phyloP scores from a whole-genome alignment of 2,888 invertebrate species.

The Lutraria lutraria region DNA sequence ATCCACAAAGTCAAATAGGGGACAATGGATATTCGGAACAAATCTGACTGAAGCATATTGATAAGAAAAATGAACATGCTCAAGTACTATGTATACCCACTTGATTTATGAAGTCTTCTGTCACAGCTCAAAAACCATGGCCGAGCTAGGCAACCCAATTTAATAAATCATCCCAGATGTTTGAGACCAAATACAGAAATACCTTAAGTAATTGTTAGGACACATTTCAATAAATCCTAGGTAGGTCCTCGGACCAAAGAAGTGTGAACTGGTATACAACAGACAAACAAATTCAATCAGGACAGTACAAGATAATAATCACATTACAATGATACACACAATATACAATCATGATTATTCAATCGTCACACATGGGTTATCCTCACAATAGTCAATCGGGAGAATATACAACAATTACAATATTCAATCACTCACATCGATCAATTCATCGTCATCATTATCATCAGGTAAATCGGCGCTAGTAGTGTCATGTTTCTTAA shows the following conservation, averaged over 20 bases:
- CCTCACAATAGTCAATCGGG: slow-evolving; percentile 10
- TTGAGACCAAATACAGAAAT: too few relatives aligned
- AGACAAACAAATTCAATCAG: neutral
- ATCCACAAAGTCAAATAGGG: too few relatives aligned
- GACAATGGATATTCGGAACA: too few relatives aligned
- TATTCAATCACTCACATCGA: slow-evolving; percentile 58
- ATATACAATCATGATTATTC: neutral
- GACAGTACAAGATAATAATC: neutral
- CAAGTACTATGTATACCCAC: too few relatives aligned
- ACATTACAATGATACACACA: neutral
- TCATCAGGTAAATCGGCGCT: slow-evolving; percentile 14
- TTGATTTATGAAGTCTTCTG: too few relatives aligned
- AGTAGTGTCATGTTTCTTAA: neutral
- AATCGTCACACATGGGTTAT: neutral
- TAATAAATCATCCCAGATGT: too few relatives aligned
- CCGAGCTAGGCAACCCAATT: too few relatives aligned
- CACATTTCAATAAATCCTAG: neutral
- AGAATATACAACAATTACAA: slow-evolving; percentile 15
- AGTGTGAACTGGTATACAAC: neutral
- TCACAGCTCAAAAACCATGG: too few relatives aligned
- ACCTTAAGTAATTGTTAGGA: neutral
- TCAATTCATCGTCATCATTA: slow-evolving; percentile 65
- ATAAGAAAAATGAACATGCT: too few relatives aligned
- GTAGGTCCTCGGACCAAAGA: neutral
- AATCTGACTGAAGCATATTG: too few relatives aligned